Percentiles rank a stretch among this genome's conserved stretches.
Conservation (phyloP, 2,113 vertebrate genomes). For the Gobius niger region DNA sequence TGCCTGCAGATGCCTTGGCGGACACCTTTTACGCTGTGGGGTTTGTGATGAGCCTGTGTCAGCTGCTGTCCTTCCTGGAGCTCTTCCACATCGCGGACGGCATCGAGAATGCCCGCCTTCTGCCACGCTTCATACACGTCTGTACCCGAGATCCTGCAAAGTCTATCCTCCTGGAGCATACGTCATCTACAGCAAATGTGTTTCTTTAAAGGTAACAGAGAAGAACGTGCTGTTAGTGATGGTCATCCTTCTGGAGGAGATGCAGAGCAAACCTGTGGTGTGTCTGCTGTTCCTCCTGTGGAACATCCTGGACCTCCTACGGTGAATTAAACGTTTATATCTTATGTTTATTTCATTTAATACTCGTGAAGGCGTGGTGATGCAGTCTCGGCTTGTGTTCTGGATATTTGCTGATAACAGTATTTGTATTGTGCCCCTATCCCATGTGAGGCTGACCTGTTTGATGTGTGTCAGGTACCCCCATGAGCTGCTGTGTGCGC, state of each 20-base stretch:
- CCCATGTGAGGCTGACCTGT: neutral
- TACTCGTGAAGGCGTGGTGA: neutral
- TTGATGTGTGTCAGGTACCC: constrained; percentile 62
- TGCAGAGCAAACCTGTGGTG: constrained; percentile 87
- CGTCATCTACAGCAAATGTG: neutral
- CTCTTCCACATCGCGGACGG: constrained; percentile 86
- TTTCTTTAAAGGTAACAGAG: constrained; percentile 81
- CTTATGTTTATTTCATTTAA: neutral
- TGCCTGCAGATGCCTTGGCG: constrained; percentile 68
- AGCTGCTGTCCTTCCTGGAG: constrained; percentile 86
- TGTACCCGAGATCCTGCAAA: neutral
- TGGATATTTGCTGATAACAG: neutral
- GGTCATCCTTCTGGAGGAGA: constrained; percentile 87
- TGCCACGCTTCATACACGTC: constrained; percentile 88
- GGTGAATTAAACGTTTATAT: constrained; percentile 64
- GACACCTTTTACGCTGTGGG: constrained; percentile 93
- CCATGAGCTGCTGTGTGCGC: constrained; percentile 81
- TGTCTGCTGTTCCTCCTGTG: constrained; percentile 89
- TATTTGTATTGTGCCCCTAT: neutral
- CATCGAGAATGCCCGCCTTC: constrained; percentile 80
- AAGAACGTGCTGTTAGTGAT: constrained; percentile 86
- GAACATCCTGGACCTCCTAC: constrained; percentile 87
- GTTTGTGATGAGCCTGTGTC: constrained; percentile 88
- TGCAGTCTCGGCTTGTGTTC: too few relatives aligned
- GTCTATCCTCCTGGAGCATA: neutral